Percentiles rank a stretch among this genome's conserved stretches.
Evolutionary conservation across 2,888 invertebrate species (phyloP).

Genomic region (Lysandra coridon): DNA sequence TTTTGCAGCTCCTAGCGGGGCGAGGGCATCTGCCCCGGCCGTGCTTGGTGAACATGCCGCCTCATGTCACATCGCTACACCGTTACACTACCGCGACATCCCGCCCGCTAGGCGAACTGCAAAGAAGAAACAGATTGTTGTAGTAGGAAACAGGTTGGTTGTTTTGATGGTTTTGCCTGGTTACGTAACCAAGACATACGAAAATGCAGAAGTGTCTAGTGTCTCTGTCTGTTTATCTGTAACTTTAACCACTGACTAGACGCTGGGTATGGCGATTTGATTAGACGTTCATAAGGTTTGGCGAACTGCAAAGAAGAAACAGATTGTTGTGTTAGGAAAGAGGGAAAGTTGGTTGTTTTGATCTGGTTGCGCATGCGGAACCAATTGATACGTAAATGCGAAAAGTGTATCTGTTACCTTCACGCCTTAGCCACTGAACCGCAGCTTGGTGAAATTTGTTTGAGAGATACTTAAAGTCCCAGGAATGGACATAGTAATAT

Average conservation of each 20-base stretch:
- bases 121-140: constrained; percentile 75
- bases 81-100: constrained; percentile 66
- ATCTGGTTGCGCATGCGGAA: no score
- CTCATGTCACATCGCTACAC: constrained; percentile 64
- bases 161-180: not conserved
- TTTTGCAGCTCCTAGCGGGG: constrained; percentile 72
- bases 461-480: no score
- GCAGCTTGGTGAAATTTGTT: no score
- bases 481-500: no score
- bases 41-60: constrained; percentile 79
- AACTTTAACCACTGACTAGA: no score
- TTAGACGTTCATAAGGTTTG: no score
- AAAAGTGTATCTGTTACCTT: no score
- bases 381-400: no score
- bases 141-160: constrained; percentile 52
- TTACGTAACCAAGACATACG: not conserved
- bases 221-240: no score
- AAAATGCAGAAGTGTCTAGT: no score
- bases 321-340: constrained; percentile 60
- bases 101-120: constrained; percentile 63
- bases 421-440: no score
- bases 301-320: constrained; percentile 77
- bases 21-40: constrained; percentile 73
- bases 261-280: no score
- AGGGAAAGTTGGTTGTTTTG: constrained; percentile 44